Base-by-base conservation (phyloP, 2,888 invertebrate species). In the Amiota minor region DNA sequence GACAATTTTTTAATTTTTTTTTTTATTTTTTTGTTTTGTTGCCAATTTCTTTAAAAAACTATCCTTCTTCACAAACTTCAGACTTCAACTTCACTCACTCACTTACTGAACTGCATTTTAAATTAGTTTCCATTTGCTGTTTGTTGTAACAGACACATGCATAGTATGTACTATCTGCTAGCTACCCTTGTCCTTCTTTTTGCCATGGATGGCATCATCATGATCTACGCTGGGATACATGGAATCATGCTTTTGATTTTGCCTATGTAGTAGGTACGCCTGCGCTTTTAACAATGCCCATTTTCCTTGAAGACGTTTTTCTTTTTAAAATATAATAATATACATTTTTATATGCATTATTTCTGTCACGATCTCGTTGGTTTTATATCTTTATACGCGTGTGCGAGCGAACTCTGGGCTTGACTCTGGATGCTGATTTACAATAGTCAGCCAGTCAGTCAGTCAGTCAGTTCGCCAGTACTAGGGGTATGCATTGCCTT, bases 331-430 rank as follows among this genome's bases (percentile, higher is more conserved):
- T 77, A 76, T 84, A 83, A 86, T 83, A 81, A 81, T 81, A 86
- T 81, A 84, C 78, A 83, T 84, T 85, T 85, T 83, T 80, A 77
- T 82, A 82, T 83, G 87, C 86, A 85, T 85, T 87, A 85, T 83
- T 85, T 82, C 86, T 85, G 87, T 86, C 85, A 87, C 85, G 87
- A 85, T 85, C 85, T 86, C 74, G 82, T 82, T 81, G 79, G 75
- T 75, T 78, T 86, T 82, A 86, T 86, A 81, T 83, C 85, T 85
- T 81, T 77, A 86, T 86, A 84, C 77, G 78, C 35, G 35, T 35
- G 35, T 35, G 35, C 35, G 35, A 35, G 35, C 35, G 3, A 16
- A 18, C 11, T 18, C 59, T 59, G 18, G 59, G 59, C 59, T 16
- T 11, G 59, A 12, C 35, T 16, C 59, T 18, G 59, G 18, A 59